Base-by-base conservation (phyloP, 2,797 vertebrate species). In the Varecia variegata region DNA sequence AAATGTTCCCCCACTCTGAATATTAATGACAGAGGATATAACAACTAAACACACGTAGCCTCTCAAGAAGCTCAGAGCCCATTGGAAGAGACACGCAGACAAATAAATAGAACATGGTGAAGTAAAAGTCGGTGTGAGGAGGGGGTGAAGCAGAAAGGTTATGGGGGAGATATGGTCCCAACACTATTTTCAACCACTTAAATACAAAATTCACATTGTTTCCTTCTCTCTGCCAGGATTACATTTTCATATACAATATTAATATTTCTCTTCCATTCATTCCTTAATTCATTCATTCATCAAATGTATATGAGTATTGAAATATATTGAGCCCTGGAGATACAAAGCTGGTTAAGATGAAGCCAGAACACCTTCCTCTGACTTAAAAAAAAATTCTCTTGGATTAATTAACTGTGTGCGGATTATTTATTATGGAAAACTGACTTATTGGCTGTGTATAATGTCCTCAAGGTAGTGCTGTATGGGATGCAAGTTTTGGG, bases 131-230 rank as follows among this genome's bases (percentile, higher is more conserved):
- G 12, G 1, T 23, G 11, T 11, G 11, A 74, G 27, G 8, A 93
- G 15, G 23, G 25, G 30, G 58, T 52, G 60, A 67, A 92, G 58
- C 52, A 50, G 45, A 50, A 50, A 10, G 18, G 56, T 25, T 73
- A 25, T 15, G 32, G 65, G 58, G 52, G 21, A 88, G 23, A 47
- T 14, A 58, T 9, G 18, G 3, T 50, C 45, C 60, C 9, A 25
- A 23, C 35, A 50, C 9, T 62, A 58, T 45, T 87, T 81, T 92
- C 65, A 85, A 65, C 35, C 32, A 52, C 54, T 88, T 88, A 60
- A 76, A 92, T 52, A 27, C 56, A 80, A 62, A 74, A 76, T 38
- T 65, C 4, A 86, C 40, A 20, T 54, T 73, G n/a, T 25, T 60
- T 65, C 20, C 67, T 90, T 82, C 60, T 60, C 3, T 85, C 62